A percentile compares a stretch with the other conserved stretches of the same genome.
These are phyloP conservation scores for Ptilorrhoa leucosticta DNA, from an alignment of 2,113 vertebrate species.

Conservation along the genomic window DNA sequence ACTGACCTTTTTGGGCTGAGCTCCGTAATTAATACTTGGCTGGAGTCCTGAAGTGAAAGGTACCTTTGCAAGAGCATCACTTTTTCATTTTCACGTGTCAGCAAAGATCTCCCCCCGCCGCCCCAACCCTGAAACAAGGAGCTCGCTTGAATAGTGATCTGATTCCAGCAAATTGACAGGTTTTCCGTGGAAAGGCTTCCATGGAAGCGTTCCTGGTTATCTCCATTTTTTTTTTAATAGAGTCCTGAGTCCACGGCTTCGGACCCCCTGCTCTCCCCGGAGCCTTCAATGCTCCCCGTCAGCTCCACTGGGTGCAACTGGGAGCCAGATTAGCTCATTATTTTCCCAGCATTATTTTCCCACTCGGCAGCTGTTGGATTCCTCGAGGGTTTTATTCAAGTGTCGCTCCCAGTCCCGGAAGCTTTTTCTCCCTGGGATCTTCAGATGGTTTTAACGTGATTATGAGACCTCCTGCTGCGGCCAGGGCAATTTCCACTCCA, in stretches of 20 bases:
- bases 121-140: background rate
- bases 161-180: background rate
- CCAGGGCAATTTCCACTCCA: background rate
- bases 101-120: background rate
- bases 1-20: background rate
- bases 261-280: background rate
- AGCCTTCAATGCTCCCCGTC: background rate
- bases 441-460: slow-evolving; percentile 27
- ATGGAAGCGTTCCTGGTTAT: background rate
- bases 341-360: slow-evolving; percentile 38
- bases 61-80: slow-evolving; percentile 34
- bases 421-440: slow-evolving; percentile 20
- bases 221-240: background rate
- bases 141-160: slow-evolving; percentile 5
- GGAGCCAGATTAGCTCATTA: slow-evolving; percentile 51
- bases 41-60: background rate
- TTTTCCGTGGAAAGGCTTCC: background rate
- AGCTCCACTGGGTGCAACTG: slow-evolving; percentile 27
- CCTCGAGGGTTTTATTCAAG: slow-evolving; percentile 31
- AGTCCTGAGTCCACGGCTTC: background rate
- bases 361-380: slow-evolving; percentile 42
- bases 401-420: background rate
- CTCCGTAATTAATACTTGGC: background rate
- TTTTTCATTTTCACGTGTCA: slow-evolving; percentile 18
- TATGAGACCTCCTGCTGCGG: slow-evolving; percentile 19